Conservation (phyloP, 2,113 vertebrate species). For the Bagarius yarrelli region DNA sequence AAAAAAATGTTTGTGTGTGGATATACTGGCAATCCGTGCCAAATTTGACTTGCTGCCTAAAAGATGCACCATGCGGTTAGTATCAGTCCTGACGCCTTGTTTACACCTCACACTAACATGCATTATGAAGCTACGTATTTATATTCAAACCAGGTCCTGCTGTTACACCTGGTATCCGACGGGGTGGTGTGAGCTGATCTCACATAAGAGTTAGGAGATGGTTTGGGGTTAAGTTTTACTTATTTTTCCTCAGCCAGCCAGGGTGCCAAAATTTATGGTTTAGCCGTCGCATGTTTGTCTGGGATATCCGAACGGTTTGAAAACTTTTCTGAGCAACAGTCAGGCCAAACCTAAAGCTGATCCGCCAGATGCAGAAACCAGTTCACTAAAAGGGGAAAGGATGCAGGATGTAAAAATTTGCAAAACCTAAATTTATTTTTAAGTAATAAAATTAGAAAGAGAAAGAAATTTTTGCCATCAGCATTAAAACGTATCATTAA, state of each 20-base stretch:
- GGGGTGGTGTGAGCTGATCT: not conserved
- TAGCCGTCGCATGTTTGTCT: not conserved
- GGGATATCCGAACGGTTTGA: not conserved
- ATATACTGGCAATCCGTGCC: slow-evolving; percentile 1
- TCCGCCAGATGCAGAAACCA: not conserved
- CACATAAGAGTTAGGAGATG: not conserved
- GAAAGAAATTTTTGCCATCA: too few relatives aligned
- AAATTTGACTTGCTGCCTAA: slow-evolving; percentile 2
- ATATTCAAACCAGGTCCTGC: not conserved
- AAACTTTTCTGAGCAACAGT: not conserved
- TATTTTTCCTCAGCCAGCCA: not conserved
- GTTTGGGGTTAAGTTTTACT: not conserved
- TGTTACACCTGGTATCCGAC: not conserved
- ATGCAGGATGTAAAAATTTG: not conserved
- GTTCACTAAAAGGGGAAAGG: not conserved
- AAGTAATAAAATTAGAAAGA: too few relatives aligned
- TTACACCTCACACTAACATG: slow-evolving; percentile 17
- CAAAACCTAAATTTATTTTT: not conserved
- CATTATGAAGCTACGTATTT: not conserved
- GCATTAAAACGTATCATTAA: too few relatives aligned
- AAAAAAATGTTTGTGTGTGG: slow-evolving; percentile 34
- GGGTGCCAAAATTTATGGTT: not conserved
- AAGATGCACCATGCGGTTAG: slow-evolving; percentile 3
- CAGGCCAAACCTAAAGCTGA: not conserved
- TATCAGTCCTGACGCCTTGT: slow-evolving; percentile 11